Base-by-base conservation (phyloP, 1,140 invertebrate genomes). In the Homalodisca vitripennis region DNA sequence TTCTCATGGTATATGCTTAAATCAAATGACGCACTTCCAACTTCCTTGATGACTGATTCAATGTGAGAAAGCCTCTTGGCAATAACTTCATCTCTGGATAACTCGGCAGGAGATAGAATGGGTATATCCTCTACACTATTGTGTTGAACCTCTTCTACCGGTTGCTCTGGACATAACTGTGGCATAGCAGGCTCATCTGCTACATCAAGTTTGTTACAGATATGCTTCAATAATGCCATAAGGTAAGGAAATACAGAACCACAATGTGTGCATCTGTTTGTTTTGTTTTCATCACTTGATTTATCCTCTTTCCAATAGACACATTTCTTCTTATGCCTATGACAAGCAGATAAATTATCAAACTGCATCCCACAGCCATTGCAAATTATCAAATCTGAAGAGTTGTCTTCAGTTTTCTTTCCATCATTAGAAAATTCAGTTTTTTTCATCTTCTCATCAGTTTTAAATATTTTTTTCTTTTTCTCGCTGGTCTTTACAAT, bases 301-400 rank as follows among this genome's bases (percentile, higher is more conserved):
- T 53, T 67, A 14, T 67, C 65, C 22, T 67, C 34, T 30, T 67
- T 67, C 41, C 68, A 69, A 41, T 69, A 69, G 26, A 64, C 57
- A 32, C 68, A 69, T 41, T 69, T 69, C 46, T 69, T 69, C 60
- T 60, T 69, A 22, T 69, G 68, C 22, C 68, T 46, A 24, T 63
- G 68, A 51, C 68, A 69, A 2, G 68, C 57, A 2, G 68, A 69
- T 1, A 17, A 10, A 32, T 51, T 63, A n/a, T 69, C 68, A 46
- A 69, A 69, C 32, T 69, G 68, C 46, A 64, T 69, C n/a, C 68
- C 68, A 64, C 68, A 69, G 0, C 68, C 68, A 10, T 62, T 64
- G 34, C 68, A 69, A 20, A 69, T 69, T 46, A 69, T 69, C 46
- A 69, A 30, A 6, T 34, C 32, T 41, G 22, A 41, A 10, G 30